Base-by-base conservation (phyloP, 2,888 invertebrate genomes). In the Cephus nigrinus region DNA sequence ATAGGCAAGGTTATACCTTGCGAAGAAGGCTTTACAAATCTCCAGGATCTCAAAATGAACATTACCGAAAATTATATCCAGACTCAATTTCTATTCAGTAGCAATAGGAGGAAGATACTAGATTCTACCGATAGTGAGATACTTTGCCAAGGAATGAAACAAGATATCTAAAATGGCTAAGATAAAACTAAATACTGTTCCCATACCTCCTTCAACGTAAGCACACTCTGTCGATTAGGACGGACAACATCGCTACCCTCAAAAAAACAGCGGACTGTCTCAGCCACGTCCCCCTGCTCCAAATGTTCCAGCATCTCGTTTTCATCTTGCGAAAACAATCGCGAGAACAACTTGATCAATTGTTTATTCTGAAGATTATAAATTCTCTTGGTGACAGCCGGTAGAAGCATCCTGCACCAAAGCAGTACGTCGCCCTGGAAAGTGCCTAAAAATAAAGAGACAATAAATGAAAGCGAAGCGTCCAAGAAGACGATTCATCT, bases 331-430 rank as follows among this genome's bases (percentile, higher is more conserved):
- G 93, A 92, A 83, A 98, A 96, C 80, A 98, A 94, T 92, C 94
- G 94, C 73, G 97, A 95, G 90, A 98, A 98, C 73, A 98, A 91
- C 92, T 98, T 98, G 0, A 98, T 93, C 76, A 99, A 93, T 88
- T 98, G 98, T 90, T 98, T 98, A 89, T 96, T 97, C 92, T 98
- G 97, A 75, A 99, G 92, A 92, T 98, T 98, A 90, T 98, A 99
- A 55, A 98, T 95, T 80, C 97, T 93, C 90, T 97, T 97, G 23
- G 95, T 94, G 35, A 95, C 95, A 74, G 95, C 96, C 0, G 98
- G 98, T 75, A 98, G 92, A 33, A 98, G 92, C 82, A 98, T 92
- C 86, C 96, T 95, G 89, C 97, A 94, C 96, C 98, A 96, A 72
- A 97, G 92, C 73, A 94, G 92, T 36, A 96, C 90, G 90, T 98